Evolutionary conservation across 2,113 vertebrate genomes (phyloP).

Genomic region (Chascanopsetta lugubris): DNA sequence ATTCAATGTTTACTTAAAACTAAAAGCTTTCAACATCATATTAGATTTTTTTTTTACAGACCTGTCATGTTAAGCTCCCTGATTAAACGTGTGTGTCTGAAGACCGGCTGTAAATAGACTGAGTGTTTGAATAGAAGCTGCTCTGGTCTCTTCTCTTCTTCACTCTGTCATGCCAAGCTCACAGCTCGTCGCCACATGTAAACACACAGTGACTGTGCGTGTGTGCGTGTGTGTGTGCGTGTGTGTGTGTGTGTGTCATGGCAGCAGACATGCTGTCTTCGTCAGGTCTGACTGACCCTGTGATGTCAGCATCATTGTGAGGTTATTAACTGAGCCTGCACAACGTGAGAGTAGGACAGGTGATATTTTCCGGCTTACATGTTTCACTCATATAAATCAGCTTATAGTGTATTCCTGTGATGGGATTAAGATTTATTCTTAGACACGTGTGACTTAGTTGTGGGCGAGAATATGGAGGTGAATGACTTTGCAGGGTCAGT

Average conservation of each 20-base stretch:
- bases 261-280: too few species aligned
- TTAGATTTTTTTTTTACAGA: too few species aligned
- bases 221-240: neutral
- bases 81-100: too few species aligned
- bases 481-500: conserved; percentile 9
- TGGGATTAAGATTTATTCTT: conserved; percentile 23
- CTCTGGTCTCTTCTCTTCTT: too few species aligned
- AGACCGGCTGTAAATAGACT: conserved; percentile 40
- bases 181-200: neutral
- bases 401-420: too few species aligned
- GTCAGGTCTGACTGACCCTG: too few species aligned
- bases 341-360: neutral
- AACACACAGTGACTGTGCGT: neutral
- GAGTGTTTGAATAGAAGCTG: conserved; percentile 19
- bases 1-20: too few species aligned
- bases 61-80: too few species aligned
- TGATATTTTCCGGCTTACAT: neutral
- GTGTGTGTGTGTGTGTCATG: too few species aligned
- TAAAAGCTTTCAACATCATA: too few species aligned
- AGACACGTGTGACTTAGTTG: neutral
- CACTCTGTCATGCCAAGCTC: neutral
- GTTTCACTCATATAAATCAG: neutral
- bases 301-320: conserved; percentile 4
- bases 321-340: neutral
- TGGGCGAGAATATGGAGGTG: neutral